Evolutionary conservation across 2,888 invertebrate genomes (phyloP).

Genomic region (Sphaerophoria taeniata): DNA sequence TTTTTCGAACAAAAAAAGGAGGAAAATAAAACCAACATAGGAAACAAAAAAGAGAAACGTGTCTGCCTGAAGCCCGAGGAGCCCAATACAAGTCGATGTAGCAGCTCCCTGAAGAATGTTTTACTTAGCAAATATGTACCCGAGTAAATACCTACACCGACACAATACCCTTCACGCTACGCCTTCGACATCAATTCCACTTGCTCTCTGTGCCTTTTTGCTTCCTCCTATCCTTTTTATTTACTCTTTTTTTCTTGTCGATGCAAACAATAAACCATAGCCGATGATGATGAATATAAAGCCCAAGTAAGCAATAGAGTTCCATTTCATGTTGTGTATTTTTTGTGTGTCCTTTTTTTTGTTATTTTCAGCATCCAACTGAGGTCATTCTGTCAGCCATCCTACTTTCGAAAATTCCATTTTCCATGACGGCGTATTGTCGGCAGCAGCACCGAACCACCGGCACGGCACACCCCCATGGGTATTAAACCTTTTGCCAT

Average conservation of each 20-base stretch:
- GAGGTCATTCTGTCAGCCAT: slow-evolving; percentile 63
- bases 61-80: slow-evolving; percentile 32
- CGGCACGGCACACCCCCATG: not conserved
- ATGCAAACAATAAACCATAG: slow-evolving; percentile 38
- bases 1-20: not conserved
- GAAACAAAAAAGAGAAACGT: slow-evolving; percentile 35
- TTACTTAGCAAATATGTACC: slow-evolving; percentile 68
- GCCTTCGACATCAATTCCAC: slow-evolving; percentile 3
- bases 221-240: not conserved
- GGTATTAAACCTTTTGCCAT: slow-evolving; percentile 23
- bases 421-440: not conserved
- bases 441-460: not conserved
- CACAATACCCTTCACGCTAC: not conserved
- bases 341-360: slow-evolving; percentile 14
- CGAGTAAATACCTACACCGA: slow-evolving; percentile 54
- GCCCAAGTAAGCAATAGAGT: slow-evolving; percentile 23
- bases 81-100: slow-evolving; percentile 54
- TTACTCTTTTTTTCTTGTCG: not conserved
- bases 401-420: not conserved
- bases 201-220: slow-evolving; percentile 21
- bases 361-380: slow-evolving; percentile 71
- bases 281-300: slow-evolving; percentile 25
- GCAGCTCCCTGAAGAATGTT: slow-evolving; percentile 64
- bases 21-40: slow-evolving; percentile 11
- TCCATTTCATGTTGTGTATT: slow-evolving; percentile 58